Evolutionary conservation across 2,797 vertebrate genomes (phyloP).

Genomic region (Pempheris klunzingeri): DNA sequence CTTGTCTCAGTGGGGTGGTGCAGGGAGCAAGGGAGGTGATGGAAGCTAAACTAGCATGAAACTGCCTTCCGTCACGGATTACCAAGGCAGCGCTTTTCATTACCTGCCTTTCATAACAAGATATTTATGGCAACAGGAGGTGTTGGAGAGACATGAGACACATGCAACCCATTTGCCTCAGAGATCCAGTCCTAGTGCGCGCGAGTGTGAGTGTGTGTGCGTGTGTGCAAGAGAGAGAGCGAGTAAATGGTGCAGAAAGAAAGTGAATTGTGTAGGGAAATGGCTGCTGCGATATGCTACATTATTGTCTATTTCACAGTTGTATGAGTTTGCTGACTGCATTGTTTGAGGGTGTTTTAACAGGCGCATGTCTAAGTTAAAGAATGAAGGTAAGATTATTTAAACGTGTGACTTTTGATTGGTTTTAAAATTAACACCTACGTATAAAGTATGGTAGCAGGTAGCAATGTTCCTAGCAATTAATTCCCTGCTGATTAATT

Average conservation of each 20-base stretch:
- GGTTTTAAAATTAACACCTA: slow-evolving; percentile 9
- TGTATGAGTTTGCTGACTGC: slow-evolving; percentile 75
- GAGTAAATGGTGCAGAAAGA: slow-evolving; percentile 76
- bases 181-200: slow-evolving; percentile 45
- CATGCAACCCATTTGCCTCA: slow-evolving; percentile 75
- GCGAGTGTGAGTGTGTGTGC: slow-evolving; percentile 7
- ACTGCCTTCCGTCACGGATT: slow-evolving; percentile 76
- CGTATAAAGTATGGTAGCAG: neutral
- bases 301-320: slow-evolving; percentile 82
- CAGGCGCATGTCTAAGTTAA: slow-evolving; percentile 35
- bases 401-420: neutral
- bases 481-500: too few relatives aligned
- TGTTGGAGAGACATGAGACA: slow-evolving; percentile 68
- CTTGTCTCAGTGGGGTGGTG: slow-evolving; percentile 41
- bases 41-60: slow-evolving; percentile 81
- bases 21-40: slow-evolving; percentile 53
- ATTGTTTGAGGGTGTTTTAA: slow-evolving; percentile 62
- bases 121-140: slow-evolving; percentile 80
- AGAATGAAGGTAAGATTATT: slow-evolving; percentile 34
- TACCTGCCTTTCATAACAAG: slow-evolving; percentile 82
- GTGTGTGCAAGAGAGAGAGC: slow-evolving; percentile 23
- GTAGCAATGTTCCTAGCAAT: too few relatives aligned
- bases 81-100: slow-evolving; percentile 80
- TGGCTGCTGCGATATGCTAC: slow-evolving; percentile 72
- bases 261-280: slow-evolving; percentile 77